A percentile compares a stretch with the other conserved stretches of the same genome.
Evolutionary conservation across 2,797 vertebrate species (phyloP).

Genomic region (Eidolon dupreanum): DNA sequence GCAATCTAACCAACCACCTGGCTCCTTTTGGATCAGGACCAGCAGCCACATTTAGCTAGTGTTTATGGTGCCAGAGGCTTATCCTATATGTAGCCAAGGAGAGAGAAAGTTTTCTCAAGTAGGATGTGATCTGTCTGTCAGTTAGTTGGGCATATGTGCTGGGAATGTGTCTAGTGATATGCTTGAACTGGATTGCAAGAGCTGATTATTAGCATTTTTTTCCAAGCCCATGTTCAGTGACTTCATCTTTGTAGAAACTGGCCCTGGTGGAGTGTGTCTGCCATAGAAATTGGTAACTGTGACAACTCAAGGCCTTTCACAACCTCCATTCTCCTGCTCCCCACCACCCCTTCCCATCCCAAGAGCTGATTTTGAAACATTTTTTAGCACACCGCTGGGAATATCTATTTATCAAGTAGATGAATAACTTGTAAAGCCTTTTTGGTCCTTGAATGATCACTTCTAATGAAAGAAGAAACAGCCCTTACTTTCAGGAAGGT

Average conservation of each 20-base stretch:
- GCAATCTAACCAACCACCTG: neutral
- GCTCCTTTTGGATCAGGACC: constrained; percentile 13
- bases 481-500: neutral
- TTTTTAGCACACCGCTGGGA: neutral
- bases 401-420: neutral
- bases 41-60: neutral
- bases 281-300: neutral
- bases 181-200: neutral
- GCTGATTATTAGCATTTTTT: neutral
- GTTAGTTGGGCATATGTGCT: neutral
- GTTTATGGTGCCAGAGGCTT: neutral
- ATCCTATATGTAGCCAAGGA: neutral
- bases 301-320: neutral
- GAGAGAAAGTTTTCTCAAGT: neutral
- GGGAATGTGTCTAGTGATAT: neutral
- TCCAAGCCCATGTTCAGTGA: neutral
- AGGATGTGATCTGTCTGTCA: neutral
- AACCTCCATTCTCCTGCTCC: no score
- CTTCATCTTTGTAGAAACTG: neutral
- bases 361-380: neutral
- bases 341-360: no score
- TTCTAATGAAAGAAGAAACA: neutral
- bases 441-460: neutral
- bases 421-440: neutral
- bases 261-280: no score